Evolutionary conservation across 2,888 invertebrate genomes (phyloP).

Genomic region (Drosophila infuscata): DNA sequence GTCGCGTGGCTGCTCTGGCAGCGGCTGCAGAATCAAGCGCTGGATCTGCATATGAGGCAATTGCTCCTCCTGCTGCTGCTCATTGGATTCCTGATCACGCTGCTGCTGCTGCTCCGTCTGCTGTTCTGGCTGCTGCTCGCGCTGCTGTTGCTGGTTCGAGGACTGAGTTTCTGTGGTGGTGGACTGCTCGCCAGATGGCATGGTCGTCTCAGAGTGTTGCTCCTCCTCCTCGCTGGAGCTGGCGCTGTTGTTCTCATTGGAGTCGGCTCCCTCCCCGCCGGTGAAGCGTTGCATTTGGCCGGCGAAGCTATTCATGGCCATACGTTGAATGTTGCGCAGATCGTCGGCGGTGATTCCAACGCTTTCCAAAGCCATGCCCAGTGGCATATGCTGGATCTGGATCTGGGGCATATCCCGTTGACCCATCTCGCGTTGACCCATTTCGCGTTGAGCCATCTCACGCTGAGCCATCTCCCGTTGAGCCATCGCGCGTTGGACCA

Average conservation of each 20-base stretch:
- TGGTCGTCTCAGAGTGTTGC: constrained; percentile 47
- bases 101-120: constrained; percentile 64
- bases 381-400: constrained; percentile 84
- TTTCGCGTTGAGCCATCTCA: constrained; percentile 76
- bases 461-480: constrained; percentile 60
- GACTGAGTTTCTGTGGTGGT: constrained; percentile 54
- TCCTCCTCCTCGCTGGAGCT: constrained; percentile 79
- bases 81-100: constrained; percentile 47
- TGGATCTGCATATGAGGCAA: constrained; percentile 79
- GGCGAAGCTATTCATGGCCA: constrained; percentile 85
- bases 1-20: constrained; percentile 84
- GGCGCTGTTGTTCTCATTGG: constrained; percentile 73
- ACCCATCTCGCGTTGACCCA: constrained; percentile 41
- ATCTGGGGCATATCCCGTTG: constrained; percentile 69
- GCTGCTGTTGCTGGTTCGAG: constrained; percentile 32
- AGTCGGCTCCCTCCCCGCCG: constrained; percentile 80
- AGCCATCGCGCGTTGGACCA: constrained; percentile 46
- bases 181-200: constrained; percentile 56
- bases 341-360: constrained; percentile 85
- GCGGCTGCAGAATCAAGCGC: constrained; percentile 82
- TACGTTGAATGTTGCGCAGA: constrained; percentile 84
- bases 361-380: constrained; percentile 83
- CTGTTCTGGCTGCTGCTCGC: constrained; percentile 34
- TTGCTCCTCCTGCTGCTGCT: constrained; percentile 82
- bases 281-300: constrained; percentile 83